phyloP scores from a whole-genome alignment of 2,797 vertebrate genomes.

The Rachycentron canadum region DNA sequence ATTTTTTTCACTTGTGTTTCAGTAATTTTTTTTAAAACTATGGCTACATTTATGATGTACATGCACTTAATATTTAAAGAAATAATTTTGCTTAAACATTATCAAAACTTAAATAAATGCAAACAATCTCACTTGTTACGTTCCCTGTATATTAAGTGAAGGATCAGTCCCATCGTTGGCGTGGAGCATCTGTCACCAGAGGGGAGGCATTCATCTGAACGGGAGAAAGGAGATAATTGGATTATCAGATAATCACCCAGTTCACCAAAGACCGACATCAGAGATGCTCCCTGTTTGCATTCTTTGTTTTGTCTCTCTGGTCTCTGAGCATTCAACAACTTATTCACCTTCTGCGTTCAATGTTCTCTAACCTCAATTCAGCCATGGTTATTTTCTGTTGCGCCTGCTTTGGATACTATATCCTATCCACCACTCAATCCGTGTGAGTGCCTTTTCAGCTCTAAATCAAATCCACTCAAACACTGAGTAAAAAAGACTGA shows the following conservation, averaged over 20 bases:
- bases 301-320: conserved; percentile 48
- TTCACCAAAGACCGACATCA: conserved; percentile 23
- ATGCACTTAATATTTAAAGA: not conserved
- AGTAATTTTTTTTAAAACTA: not conserved
- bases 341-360: conserved; percentile 22
- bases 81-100: not conserved
- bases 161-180: not conserved
- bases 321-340: conserved; percentile 42
- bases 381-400: conserved; percentile 2
- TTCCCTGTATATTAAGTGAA: not conserved
- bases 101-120: not conserved
- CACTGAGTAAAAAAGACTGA: conserved; percentile 13
- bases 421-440: conserved; percentile 35
- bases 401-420: conserved; percentile 8
- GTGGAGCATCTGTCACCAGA: conserved; percentile 39
- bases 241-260: conserved; percentile 61
- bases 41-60: not conserved
- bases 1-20: not conserved
- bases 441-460: too few species aligned
- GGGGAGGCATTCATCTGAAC: conserved; percentile 28
- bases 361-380: conserved; percentile 31
- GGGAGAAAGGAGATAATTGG: conserved; percentile 50
- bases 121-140: not conserved
- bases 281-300: conserved; percentile 52
- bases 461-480: conserved; percentile 19